Percentiles rank a stretch among this genome's conserved stretches.
Evolutionary conservation across 2,797 vertebrate species (phyloP).

Genomic region (Ctenochaetus hawaiiensis): DNA sequence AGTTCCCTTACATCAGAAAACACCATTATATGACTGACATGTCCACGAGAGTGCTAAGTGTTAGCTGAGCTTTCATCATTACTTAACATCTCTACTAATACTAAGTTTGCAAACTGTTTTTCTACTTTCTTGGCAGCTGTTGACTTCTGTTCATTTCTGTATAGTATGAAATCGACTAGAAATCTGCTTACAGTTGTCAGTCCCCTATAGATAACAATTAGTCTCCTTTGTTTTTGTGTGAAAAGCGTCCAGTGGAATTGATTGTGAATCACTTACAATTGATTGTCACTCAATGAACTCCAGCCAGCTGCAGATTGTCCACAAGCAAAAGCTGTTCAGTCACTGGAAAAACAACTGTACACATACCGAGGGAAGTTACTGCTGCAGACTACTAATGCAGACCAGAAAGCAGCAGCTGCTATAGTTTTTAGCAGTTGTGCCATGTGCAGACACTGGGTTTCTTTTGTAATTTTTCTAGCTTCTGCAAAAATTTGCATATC

Average conservation of each 20-base stretch:
- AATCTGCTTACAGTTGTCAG: background rate
- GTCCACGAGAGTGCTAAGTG: slow-evolving; percentile 25
- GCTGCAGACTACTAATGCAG: background rate
- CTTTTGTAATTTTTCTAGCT: too few species aligned
- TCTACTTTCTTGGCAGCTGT: background rate
- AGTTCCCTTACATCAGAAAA: slow-evolving; percentile 19
- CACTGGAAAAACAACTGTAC: background rate
- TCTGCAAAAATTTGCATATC: too few species aligned
- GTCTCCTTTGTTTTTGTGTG: background rate
- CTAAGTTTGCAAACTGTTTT: background rate
- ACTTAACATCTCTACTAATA: background rate
- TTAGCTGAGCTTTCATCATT: slow-evolving; percentile 1
- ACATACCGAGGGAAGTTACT: background rate
- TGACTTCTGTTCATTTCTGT: background rate
- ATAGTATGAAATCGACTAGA: background rate
- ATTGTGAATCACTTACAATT: background rate
- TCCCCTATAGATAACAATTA: background rate
- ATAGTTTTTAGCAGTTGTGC: too few species aligned
- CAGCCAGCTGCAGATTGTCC: background rate
- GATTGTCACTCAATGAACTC: background rate
- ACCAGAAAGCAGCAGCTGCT: too few species aligned
- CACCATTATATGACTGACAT: slow-evolving; percentile 28
- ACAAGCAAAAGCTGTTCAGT: background rate
- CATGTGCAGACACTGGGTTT: too few species aligned
- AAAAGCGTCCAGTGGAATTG: background rate